Conservation (phyloP, 2,888 invertebrate species). For the Nesidiocoris tenuis region DNA sequence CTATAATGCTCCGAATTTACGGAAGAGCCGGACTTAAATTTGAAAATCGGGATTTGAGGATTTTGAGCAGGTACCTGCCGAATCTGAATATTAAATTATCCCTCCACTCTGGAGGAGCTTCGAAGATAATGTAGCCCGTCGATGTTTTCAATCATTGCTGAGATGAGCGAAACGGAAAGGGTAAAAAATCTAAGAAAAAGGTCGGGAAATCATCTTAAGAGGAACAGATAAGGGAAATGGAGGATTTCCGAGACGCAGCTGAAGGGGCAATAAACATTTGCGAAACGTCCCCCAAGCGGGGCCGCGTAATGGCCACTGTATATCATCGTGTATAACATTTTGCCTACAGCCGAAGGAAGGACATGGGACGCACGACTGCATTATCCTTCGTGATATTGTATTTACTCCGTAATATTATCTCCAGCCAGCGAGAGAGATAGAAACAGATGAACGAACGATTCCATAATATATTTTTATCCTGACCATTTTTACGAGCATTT, state of each 20-base stretch:
- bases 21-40: too few species aligned
- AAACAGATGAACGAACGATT: neutral
- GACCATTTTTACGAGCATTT: neutral
- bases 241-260: neutral
- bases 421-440: neutral
- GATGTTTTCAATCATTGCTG: neutral
- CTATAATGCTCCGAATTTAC: too few species aligned
- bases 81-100: neutral
- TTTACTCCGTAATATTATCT: slow-evolving; percentile 35
- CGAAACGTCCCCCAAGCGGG: slow-evolving; percentile 29
- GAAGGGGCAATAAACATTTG: slow-evolving; percentile 34
- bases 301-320: slow-evolving; percentile 34
- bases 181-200: neutral
- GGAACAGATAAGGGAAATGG: neutral
- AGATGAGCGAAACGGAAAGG: too few species aligned
- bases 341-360: neutral
- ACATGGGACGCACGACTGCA: slow-evolving; percentile 14
- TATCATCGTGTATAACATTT: slow-evolving; percentile 19
- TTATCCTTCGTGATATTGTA: slow-evolving; percentile 33
- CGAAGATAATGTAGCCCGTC: neutral
- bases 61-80: too few species aligned
- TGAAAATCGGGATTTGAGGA: too few species aligned
- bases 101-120: neutral
- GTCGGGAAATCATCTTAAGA: neutral
- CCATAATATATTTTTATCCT: neutral